These are phyloP conservation scores for Iphiclides podalirius DNA, from an alignment of 2,888 invertebrate genomes.

Conservation along the genomic window DNA sequence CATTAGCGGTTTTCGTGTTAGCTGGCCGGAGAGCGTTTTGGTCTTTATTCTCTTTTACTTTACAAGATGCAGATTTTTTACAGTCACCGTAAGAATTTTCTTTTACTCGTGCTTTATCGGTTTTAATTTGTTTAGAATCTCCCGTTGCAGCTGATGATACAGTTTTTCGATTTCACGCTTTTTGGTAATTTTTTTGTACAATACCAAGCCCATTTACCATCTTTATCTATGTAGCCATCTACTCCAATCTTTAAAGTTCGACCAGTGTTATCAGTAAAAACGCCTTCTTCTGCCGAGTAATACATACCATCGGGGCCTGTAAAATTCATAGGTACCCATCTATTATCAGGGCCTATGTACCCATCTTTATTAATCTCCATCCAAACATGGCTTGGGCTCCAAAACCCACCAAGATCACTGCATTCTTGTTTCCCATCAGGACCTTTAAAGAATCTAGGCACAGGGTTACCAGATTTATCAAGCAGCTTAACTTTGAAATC, in stretches of 20 bases:
- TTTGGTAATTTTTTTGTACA: slow-evolving; percentile 36
- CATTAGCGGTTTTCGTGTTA: slow-evolving; percentile 27
- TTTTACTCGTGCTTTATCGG: slow-evolving; percentile 25
- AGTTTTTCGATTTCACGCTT: slow-evolving; percentile 39
- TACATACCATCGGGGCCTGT: slow-evolving; percentile 64
- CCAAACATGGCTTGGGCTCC: slow-evolving; percentile 57
- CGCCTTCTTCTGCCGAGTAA: slow-evolving; percentile 65
- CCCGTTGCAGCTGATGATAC: slow-evolving; percentile 32
- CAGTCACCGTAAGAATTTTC: slow-evolving; percentile 32
- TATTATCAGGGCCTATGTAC: slow-evolving; percentile 63
- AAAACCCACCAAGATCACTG: slow-evolving; percentile 71
- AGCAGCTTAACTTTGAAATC: slow-evolving; percentile 68
- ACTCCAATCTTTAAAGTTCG: slow-evolving; percentile 54
- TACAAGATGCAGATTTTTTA: slow-evolving; percentile 20
- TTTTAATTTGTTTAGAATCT: slow-evolving; percentile 31
- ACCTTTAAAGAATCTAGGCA: slow-evolving; percentile 64
- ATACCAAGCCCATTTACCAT: slow-evolving; percentile 66
- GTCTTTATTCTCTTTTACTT: slow-evolving; percentile 32
- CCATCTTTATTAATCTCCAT: slow-evolving; percentile 70
- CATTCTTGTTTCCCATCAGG: slow-evolving; percentile 67
- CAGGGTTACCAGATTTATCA: slow-evolving; percentile 63
- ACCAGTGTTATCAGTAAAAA: slow-evolving; percentile 51
- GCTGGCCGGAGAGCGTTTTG: slow-evolving; percentile 28
- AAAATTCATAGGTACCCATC: slow-evolving; percentile 69
- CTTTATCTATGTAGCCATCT: slow-evolving; percentile 67